Conservation (phyloP, 2,888 invertebrate species). For the Pollenia amentaria region DNA sequence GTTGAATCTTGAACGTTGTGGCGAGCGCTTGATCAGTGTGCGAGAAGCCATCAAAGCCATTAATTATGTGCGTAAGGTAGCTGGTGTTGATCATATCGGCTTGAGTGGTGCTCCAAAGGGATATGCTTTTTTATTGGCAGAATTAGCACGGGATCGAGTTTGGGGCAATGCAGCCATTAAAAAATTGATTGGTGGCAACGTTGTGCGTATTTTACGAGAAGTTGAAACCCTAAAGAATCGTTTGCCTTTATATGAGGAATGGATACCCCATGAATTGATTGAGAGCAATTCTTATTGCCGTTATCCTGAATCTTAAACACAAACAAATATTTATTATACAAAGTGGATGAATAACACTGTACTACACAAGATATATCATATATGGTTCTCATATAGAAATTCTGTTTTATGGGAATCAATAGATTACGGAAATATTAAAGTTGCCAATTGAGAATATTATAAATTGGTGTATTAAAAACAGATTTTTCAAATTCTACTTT, state of each 20-base stretch:
- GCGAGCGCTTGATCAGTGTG: constrained; percentile 82
- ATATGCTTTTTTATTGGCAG: constrained; percentile 87
- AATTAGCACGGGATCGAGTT: constrained; percentile 86
- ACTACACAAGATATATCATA: background rate
- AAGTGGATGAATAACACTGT: background rate
- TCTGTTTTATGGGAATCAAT: too few relatives aligned
- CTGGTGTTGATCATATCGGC: constrained; percentile 89
- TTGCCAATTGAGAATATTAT: too few relatives aligned
- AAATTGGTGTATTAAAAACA: too few relatives aligned
- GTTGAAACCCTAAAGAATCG: constrained; percentile 85
- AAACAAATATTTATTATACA: background rate
- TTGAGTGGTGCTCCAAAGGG: constrained; percentile 86
- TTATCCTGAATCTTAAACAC: constrained; percentile 84
- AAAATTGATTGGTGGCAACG: constrained; percentile 87
- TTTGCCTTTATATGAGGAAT: constrained; percentile 85
- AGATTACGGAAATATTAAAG: too few relatives aligned
- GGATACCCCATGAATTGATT: constrained; percentile 86
- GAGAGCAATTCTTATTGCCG: constrained; percentile 86
- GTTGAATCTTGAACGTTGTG: constrained; percentile 87
- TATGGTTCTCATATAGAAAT: too few relatives aligned
- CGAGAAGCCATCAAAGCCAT: constrained; percentile 86
- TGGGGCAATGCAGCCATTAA: constrained; percentile 87
- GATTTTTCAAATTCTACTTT: too few relatives aligned
- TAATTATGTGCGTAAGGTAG: constrained; percentile 88
- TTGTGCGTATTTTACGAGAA: constrained; percentile 86